Evolutionary conservation across 2,113 vertebrate genomes (phyloP).

Genomic region (Megaceryle maxima): DNA sequence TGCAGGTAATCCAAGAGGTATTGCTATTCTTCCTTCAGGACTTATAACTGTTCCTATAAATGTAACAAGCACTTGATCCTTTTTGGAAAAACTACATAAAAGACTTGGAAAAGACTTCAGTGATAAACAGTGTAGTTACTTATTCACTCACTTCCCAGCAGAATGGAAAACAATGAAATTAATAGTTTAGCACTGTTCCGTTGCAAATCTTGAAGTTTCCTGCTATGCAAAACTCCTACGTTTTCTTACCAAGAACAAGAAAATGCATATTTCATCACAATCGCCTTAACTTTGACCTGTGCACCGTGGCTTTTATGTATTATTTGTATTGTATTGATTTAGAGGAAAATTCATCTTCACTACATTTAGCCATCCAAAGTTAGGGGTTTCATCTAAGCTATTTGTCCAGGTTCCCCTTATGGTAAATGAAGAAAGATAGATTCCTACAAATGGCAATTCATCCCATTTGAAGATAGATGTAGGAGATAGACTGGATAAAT

Average conservation of each 20-base stretch:
- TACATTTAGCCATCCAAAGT: neutral
- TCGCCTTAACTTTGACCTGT: slow-evolving; percentile 12
- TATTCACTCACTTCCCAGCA: neutral
- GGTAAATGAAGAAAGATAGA: slow-evolving; percentile 14
- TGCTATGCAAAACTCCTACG: neutral
- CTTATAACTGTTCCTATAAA: neutral
- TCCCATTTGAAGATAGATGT: neutral
- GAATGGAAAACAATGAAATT: neutral
- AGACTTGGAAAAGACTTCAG: neutral
- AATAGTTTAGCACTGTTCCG: neutral
- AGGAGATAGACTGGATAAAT: neutral
- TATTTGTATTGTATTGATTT: slow-evolving; percentile 46
- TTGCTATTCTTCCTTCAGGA: neutral
- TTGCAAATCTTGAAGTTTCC: neutral
- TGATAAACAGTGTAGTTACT: neutral
- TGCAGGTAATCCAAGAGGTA: neutral
- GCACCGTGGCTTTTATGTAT: slow-evolving; percentile 22
- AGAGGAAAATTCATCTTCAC: slow-evolving; percentile 26
- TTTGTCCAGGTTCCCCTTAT: neutral
- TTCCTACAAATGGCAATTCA: slow-evolving; percentile 18
- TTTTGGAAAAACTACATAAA: neutral
- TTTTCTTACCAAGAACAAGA: neutral
- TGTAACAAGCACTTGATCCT: neutral
- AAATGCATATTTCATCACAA: slow-evolving; percentile 15
- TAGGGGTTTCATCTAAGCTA: neutral